Percentiles rank a stretch among this genome's conserved stretches.
Conservation (phyloP, 2,113 vertebrate genomes). For the Datnioides undecimradiatus region DNA sequence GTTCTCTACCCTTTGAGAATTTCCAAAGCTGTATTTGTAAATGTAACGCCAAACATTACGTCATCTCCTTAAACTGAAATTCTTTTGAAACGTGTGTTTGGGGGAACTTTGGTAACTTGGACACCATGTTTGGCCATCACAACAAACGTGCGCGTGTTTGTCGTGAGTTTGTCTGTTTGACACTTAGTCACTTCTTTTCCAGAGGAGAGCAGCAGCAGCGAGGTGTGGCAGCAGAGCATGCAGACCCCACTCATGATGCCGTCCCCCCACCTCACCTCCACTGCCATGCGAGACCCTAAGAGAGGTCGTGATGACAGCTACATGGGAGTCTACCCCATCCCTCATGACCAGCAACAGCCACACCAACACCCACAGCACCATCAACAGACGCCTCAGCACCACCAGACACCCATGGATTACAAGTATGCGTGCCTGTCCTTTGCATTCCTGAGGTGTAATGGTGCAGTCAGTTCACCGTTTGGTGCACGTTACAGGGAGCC, state of each 20-base stretch:
- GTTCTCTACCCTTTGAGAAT: background rate
- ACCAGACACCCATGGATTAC: slow-evolving; percentile 95
- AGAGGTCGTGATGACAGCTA: slow-evolving; percentile 93
- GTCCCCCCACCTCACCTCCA: slow-evolving; percentile 96
- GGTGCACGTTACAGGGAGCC: background rate
- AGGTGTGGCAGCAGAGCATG: slow-evolving; percentile 94
- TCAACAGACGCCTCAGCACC: slow-evolving; percentile 82
- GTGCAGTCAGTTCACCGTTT: background rate
- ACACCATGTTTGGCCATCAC: background rate
- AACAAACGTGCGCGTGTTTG: background rate
- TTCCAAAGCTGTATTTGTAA: background rate
- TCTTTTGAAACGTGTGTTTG: background rate
- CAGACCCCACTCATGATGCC: slow-evolving; percentile 97
- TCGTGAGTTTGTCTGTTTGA: background rate
- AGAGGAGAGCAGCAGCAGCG: slow-evolving; percentile 98
- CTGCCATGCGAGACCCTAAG: slow-evolving; percentile 96
- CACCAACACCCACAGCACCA: slow-evolving; percentile 84
- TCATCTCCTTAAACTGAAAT: too few relatives aligned
- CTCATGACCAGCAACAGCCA: slow-evolving; percentile 89
- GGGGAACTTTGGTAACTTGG: too few relatives aligned
- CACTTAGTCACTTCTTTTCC: slow-evolving; percentile 66
- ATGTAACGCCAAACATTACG: background rate
- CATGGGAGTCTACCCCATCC: slow-evolving; percentile 95
- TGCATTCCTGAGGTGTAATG: background rate
- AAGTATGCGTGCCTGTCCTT: slow-evolving; percentile 86